These are phyloP conservation scores for Pachycephus smyrnensis DNA, from an alignment of 2,888 invertebrate species.

Conservation along the genomic window DNA sequence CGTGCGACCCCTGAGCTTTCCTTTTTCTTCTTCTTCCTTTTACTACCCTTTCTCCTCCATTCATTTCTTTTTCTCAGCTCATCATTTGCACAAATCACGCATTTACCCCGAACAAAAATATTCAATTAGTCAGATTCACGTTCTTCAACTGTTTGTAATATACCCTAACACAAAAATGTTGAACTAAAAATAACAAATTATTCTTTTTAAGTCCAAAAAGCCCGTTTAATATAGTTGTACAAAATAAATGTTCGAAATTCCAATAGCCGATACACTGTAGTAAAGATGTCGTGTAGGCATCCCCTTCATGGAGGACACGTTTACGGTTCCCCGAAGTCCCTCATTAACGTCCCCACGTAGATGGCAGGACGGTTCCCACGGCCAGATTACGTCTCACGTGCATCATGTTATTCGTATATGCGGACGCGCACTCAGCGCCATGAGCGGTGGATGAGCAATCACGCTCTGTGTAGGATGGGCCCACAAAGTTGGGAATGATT, in stretches of 20 bases:
- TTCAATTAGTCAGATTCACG: slow-evolving; percentile 58
- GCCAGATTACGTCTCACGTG: slow-evolving; percentile 5
- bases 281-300: slow-evolving; percentile 19
- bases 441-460: neutral
- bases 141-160: neutral
- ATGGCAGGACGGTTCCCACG: slow-evolving; percentile 20
- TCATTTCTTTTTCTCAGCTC: neutral
- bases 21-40: neutral
- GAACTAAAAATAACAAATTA: neutral
- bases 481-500: slow-evolving; percentile 6
- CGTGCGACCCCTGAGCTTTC: slow-evolving; percentile 56
- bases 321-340: slow-evolving; percentile 17
- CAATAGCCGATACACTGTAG: slow-evolving; percentile 6
- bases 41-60: neutral
- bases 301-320: slow-evolving; percentile 15
- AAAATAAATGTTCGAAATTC: neutral
- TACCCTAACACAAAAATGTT: neutral
- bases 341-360: slow-evolving; percentile 16
- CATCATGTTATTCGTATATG: too few species aligned
- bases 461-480: neutral
- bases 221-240: neutral
- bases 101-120: slow-evolving; percentile 32
- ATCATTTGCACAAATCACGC: neutral
- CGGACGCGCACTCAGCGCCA: neutral
- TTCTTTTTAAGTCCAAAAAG: neutral